Evolutionary conservation across 2,888 invertebrate species (phyloP).

Genomic region (Allacma fusca): DNA sequence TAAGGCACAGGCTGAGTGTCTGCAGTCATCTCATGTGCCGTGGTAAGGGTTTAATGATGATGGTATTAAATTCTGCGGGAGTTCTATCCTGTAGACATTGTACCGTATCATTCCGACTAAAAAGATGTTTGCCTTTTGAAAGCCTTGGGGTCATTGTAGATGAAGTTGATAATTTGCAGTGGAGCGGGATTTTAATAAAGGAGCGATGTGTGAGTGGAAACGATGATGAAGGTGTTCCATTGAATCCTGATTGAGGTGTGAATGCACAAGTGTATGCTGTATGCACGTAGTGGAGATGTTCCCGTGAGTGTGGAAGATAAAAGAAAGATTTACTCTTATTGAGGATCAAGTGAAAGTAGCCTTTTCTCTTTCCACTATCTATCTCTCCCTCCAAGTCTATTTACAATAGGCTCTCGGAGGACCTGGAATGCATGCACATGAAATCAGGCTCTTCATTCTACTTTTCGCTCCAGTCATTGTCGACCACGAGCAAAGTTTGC

Average conservation of each 20-base stretch:
- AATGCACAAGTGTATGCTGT: neutral
- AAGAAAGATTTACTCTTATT: conserved; percentile 17
- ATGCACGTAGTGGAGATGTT: neutral
- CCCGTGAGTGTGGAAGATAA: conserved; percentile 7
- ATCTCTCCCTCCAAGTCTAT: neutral
- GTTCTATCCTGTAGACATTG: too few species aligned
- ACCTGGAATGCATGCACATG: neutral
- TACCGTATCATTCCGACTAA: neutral
- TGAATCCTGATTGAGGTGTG: conserved; percentile 21
- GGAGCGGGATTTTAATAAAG: conserved; percentile 3
- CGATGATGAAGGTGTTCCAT: conserved; percentile 9
- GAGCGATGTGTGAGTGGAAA: neutral
- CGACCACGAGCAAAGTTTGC: conserved; percentile 18
- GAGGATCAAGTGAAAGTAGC: conserved; percentile 20
- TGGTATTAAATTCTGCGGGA: too few species aligned
- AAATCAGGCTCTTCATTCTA: neutral
- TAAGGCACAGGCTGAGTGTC: too few species aligned
- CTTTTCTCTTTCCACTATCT: neutral
- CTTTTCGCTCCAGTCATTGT: neutral
- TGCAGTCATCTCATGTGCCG: too few species aligned
- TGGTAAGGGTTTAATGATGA: too few species aligned
- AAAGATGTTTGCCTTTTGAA: neutral
- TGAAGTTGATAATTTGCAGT: conserved; percentile 6
- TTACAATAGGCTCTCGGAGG: neutral
- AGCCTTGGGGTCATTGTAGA: neutral